Base-by-base conservation (phyloP, 2,888 invertebrate genomes). In the Petrolisthes cinctipes region DNA sequence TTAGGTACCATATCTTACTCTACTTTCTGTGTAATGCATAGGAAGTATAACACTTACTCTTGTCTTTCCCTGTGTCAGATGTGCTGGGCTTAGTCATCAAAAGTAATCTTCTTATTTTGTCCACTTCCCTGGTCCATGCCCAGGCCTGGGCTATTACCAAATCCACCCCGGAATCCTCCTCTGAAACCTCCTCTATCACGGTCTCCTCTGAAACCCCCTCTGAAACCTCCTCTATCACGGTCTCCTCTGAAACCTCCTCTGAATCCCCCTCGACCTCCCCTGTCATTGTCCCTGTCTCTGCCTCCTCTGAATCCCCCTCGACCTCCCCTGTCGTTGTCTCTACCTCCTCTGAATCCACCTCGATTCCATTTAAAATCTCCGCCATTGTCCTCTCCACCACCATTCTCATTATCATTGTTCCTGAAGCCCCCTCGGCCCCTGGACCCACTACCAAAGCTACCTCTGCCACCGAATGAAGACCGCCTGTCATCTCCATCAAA, bases 51-150 rank as follows among this genome's bases (percentile, higher is more conserved):
- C 37, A 37, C 37, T 37, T 83, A 87, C 83, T 83, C 82, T 88
- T 80, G 20, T 80, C 79, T 83, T 85, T 81, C 85, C 84, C 85
- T 84, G 85, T 81, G 82, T 84, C 78, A 75, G 71, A 11, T 66
- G 73, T 78, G 56, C n/a, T 4, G 20, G 54, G 61, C 57, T 78
- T 86, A 89, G 73, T 90, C 89, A 81, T 90, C 89, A 82, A 90
- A 90, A 82, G 87, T 87, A 57, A 84, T 90, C 86, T 83, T 89
- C 87, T 89, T 90, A 87, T 89, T 89, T 57, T 83, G 61, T 57
- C 89, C 87, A 86, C 75, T 54, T 20, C 89, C 89, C 66, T 53
- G 66, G 37, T 81, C 37, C 81, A 88, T 73, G n/a, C 87, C 87
- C 23, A 88, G 66, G 23, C 87, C 84, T 88, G 87, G 87, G 87